phyloP scores from a whole-genome alignment of 2,797 vertebrate species.

The Neoniphon sammara region DNA sequence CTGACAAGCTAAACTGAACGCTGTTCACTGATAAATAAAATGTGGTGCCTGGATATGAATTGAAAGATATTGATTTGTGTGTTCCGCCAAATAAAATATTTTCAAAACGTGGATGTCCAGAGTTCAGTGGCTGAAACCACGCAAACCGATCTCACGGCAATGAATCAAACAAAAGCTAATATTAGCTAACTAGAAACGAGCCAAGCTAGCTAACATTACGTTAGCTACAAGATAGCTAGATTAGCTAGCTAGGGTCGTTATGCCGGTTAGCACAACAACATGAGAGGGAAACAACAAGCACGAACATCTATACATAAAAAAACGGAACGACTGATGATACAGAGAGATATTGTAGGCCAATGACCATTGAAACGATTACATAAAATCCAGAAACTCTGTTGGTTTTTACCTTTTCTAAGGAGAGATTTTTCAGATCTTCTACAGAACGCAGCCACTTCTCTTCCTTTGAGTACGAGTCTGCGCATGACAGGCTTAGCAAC shows the following conservation, averaged over 20 bases:
- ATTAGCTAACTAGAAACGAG: conserved; percentile 57
- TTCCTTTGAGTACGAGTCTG: conserved; percentile 60
- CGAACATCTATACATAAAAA: background rate
- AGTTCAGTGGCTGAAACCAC: background rate
- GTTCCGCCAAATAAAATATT: background rate
- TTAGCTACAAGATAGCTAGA: conserved; percentile 37
- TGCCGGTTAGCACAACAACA: conserved; percentile 77
- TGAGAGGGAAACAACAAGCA: background rate
- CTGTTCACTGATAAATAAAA: too few species aligned
- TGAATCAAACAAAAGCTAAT: conserved; percentile 65
- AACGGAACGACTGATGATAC: background rate
- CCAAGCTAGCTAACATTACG: conserved; percentile 39
- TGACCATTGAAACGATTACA: background rate
- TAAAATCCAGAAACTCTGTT: background rate
- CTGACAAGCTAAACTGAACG: too few species aligned
- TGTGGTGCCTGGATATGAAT: too few species aligned
- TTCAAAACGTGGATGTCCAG: background rate
- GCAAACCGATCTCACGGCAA: background rate
- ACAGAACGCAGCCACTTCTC: conserved; percentile 48
- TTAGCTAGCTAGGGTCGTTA: conserved; percentile 65
- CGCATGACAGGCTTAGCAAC: conserved; percentile 47
- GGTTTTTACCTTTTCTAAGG: conserved; percentile 64
- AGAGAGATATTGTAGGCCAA: background rate
- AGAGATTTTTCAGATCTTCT: conserved; percentile 60
- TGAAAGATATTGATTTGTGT: background rate